phyloP scores from a whole-genome alignment of 1,140 invertebrate genomes.

The Copidosoma floridanum region DNA sequence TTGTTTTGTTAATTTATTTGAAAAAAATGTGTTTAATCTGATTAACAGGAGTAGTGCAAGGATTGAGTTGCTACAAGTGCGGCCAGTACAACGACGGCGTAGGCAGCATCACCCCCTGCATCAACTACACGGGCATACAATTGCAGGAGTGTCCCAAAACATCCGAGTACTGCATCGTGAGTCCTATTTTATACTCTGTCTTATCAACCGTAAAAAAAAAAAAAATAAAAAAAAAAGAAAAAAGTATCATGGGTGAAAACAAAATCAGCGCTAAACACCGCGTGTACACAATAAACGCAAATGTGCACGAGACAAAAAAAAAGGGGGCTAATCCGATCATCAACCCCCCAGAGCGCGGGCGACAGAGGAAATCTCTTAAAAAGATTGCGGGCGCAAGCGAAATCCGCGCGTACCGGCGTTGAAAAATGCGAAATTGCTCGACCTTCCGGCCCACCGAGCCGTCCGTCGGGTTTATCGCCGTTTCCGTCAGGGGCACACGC shows the following conservation, averaged over 20 bases:
- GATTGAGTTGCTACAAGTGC: constrained; percentile 72
- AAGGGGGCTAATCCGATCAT: no score
- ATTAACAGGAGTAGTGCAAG: constrained; percentile 47
- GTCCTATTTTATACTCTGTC: constrained; percentile 42
- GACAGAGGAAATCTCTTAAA: no score
- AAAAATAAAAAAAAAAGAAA: neutral
- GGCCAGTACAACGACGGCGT: constrained; percentile 79
- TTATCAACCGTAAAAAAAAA: neutral
- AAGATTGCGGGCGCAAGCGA: no score
- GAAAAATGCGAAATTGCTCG: no score
- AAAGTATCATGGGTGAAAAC: neutral
- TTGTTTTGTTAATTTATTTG: no score
- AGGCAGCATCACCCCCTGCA: constrained; percentile 76
- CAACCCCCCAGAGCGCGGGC: no score
- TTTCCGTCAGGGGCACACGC: no score
- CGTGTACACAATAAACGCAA: no score
- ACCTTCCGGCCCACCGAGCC: neutral
- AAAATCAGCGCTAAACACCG: no score
- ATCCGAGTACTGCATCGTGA: constrained; percentile 72
- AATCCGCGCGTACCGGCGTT: no score
- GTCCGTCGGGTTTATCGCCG: neutral
- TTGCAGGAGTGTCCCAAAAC: constrained; percentile 65
- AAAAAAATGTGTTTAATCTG: no score
- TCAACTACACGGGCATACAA: constrained; percentile 68
- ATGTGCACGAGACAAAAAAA: no score